phyloP scores from a whole-genome alignment of 2,797 vertebrate species.

The Sitta carolinensis region DNA sequence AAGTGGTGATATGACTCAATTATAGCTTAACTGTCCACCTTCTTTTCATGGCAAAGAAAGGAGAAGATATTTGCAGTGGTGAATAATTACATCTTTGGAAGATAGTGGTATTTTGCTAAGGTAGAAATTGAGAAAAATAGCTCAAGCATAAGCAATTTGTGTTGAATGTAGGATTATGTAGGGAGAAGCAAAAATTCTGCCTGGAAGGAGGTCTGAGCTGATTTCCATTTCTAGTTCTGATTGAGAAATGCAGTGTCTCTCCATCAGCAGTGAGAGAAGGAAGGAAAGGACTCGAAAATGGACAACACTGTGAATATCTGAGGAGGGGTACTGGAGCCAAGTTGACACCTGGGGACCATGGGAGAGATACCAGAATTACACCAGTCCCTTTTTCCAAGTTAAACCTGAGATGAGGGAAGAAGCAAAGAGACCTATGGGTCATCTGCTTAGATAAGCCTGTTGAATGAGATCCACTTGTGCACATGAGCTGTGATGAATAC shows the following conservation, averaged over 20 bases:
- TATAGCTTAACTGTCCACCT: neutral
- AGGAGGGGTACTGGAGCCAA: neutral
- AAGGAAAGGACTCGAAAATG: fast-evolving
- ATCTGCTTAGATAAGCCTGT: neutral
- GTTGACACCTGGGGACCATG: neutral
- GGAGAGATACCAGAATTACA: neutral
- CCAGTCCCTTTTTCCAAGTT: neutral
- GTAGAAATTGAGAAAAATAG: neutral
- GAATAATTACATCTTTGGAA: neutral
- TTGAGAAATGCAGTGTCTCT: neutral
- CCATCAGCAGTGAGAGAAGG: neutral
- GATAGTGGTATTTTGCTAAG: neutral
- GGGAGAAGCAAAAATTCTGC: neutral
- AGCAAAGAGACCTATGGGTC: neutral
- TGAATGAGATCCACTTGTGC: neutral
- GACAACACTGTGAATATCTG: neutral
- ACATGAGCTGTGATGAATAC: neutral
- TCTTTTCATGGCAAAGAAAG: neutral
- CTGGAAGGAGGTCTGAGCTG: neutral
- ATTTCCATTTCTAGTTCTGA: neutral
- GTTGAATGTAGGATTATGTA: neutral
- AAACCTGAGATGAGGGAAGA: neutral
- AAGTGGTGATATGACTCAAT: neutral
- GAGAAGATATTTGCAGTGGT: neutral
- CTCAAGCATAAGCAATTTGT: neutral